Base-by-base conservation (phyloP, 1,140 invertebrate species). In the Zophobas morio region DNA sequence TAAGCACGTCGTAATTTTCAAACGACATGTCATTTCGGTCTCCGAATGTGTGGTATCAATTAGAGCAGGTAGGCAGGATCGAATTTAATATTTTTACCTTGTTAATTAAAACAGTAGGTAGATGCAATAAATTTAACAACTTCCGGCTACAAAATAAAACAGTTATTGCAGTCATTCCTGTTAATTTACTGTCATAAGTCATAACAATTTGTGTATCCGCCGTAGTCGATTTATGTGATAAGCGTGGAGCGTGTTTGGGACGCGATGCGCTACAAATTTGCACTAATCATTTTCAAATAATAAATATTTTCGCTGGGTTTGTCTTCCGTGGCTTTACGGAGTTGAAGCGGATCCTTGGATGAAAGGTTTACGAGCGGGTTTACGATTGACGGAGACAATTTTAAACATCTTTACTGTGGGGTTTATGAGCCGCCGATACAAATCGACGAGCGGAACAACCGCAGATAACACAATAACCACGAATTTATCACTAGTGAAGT, bases 231-330 rank as follows among this genome's bases (percentile, higher is more conserved):
- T 66, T 66, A 72, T 72, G 32, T 36, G 70, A 56, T 72, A 36
- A 39, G 60, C 70, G 70, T 72, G 20, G 66, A 71, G 66, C 33
- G 37, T 71, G 66, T 71, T 49, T 33, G 42, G 66, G n/a, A 60
- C 3, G 6, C 36, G 6, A 54, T 5, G 34, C 56, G 46, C 57
- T 71, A 70, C 70, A 20, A 36, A 71, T 20, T 77, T 57, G 3
- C 54, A 71, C 36, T 54, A 72, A 71, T 75, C 63, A 78, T 63
- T 66, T 35, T 57, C 72, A 70, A 71, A 79, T 79, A 76, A 80
- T 77, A 81, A 75, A 79, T 79, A 79, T 81, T 76, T 81, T 80
- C 74, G 20, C 20, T 20, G 20, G 20, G 20, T 20, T 20, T 20
- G 20, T 20, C 20, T 20, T 20, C 20, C 20, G 20, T 20, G 20